Evolutionary conservation across 30 jellyfish, hydroid and myxozoan genomes (phyloP).

Genomic region (Aurelia sp.): DNA sequence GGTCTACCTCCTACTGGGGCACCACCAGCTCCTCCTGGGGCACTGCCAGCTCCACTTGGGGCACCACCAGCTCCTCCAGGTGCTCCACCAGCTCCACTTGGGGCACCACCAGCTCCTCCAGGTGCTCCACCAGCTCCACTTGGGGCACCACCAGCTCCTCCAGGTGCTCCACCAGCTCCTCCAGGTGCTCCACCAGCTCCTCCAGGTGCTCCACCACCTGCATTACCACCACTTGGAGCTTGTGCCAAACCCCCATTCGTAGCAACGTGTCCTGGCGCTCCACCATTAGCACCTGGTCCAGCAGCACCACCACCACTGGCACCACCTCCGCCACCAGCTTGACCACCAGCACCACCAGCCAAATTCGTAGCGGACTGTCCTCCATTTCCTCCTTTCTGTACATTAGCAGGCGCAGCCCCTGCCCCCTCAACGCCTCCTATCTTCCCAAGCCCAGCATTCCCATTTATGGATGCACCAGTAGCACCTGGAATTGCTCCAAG

Average conservation of each 20-base stretch:
- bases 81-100: slow-evolving; percentile 2
- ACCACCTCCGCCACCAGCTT: slow-evolving; percentile 34
- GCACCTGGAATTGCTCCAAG: slow-evolving; percentile 74
- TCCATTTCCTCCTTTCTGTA: slow-evolving; percentile 77
- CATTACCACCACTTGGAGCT: slow-evolving; percentile 40
- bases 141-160: slow-evolving; percentile 42
- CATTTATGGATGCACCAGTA: slow-evolving; percentile 57
- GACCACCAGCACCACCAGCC: slow-evolving; percentile 20
- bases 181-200: slow-evolving; percentile 34
- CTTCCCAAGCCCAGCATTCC: slow-evolving; percentile 68
- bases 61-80: slow-evolving; percentile 38
- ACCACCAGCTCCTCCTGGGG: slow-evolving; percentile 34
- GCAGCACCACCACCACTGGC: slow-evolving; percentile 10
- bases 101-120: slow-evolving; percentile 39
- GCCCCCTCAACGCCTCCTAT: slow-evolving; percentile 51
- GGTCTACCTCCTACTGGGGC: slow-evolving; percentile 19
- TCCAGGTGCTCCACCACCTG: slow-evolving; percentile 29
- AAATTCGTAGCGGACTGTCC: slow-evolving; percentile 45
- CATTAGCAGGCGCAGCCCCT: slow-evolving; percentile 53
- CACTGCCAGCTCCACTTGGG: slow-evolving; percentile 35
- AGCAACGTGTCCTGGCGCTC: slow-evolving; percentile 26
- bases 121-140: slow-evolving; percentile 15
- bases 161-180: slow-evolving; percentile 12
- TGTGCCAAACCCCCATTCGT: slow-evolving; percentile 1
- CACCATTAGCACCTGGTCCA: slow-evolving; percentile 19